These are phyloP conservation scores for Parazoanthus swiftii DNA, from an alignment of 92 coral and sea anemone species.

Conservation along the genomic window DNA sequence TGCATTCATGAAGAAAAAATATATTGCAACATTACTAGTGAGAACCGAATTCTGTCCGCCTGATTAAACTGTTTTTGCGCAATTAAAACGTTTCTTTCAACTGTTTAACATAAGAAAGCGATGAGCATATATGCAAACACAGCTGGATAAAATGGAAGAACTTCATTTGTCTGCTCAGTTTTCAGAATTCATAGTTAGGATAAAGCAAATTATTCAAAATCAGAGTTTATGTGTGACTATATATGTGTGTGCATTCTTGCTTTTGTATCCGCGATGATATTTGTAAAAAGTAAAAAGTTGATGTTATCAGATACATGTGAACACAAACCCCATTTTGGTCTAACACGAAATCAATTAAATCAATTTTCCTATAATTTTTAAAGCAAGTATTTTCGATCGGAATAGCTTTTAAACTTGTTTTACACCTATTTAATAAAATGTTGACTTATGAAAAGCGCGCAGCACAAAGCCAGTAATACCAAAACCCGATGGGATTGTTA, in stretches of 20 bases:
- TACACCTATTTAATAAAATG: no score
- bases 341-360: no score
- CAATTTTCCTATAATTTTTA: background rate
- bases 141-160: background rate
- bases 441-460: no score
- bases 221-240: background rate
- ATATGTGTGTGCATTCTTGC: background rate
- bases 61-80: background rate
- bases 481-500: no score
- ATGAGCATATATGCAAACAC: background rate
- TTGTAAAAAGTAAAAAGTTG: background rate
- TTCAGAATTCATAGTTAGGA: background rate
- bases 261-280: background rate
- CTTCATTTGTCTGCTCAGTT: background rate
- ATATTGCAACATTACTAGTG: background rate
- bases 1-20: no score
- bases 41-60: background rate
- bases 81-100: no score
- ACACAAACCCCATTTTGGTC: background rate
- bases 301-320: background rate
- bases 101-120: background rate
- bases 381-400: no score
- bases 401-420: no score
- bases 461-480: no score
- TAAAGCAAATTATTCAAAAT: background rate